Percentiles rank a stretch among this genome's conserved stretches.
Conservation (phyloP, 2,888 invertebrate genomes). For the Agrochola lota region DNA sequence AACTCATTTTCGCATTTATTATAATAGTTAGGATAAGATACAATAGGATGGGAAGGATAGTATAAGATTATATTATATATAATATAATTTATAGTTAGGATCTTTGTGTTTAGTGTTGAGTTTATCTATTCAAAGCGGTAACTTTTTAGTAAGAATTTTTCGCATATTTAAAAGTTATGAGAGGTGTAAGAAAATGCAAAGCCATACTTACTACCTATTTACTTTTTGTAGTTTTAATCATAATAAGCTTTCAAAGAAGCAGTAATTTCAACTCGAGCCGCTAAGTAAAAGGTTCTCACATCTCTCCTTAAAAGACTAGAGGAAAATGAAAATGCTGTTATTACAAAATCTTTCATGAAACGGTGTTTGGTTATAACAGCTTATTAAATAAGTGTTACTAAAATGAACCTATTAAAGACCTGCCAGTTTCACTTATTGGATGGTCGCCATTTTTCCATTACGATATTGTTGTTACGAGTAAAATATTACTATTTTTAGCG, state of each 20-base stretch:
- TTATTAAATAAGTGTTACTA: slow-evolving; percentile 48
- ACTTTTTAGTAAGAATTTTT: background rate
- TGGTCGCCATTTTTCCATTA: slow-evolving; percentile 13
- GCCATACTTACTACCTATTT: background rate
- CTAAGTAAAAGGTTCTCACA: background rate
- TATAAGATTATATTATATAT: too few relatives aligned
- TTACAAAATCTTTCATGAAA: slow-evolving; percentile 37
- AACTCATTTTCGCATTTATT: too few relatives aligned
- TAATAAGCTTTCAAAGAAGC: background rate
- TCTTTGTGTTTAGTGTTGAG: background rate
- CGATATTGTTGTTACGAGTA: slow-evolving; percentile 16
- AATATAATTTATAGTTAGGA: too few relatives aligned
- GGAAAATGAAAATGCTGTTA: slow-evolving; percentile 32
- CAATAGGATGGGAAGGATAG: too few relatives aligned
- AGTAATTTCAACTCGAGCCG: background rate
- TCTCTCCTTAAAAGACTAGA: slow-evolving; percentile 18
- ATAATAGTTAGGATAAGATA: too few relatives aligned
- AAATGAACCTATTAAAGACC: slow-evolving; percentile 50
- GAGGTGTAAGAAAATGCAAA: background rate
- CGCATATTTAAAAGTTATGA: background rate
- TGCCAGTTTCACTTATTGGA: slow-evolving; percentile 55
- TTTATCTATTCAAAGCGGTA: background rate
- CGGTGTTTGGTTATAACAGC: slow-evolving; percentile 32
- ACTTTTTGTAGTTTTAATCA: slow-evolving; percentile 5
- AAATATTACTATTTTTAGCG: slow-evolving; percentile 5